Percentiles rank a stretch among this genome's conserved stretches.
These are phyloP conservation scores for Brenthis ino DNA, from an alignment of 2,888 invertebrate species.

Conservation along the genomic window DNA sequence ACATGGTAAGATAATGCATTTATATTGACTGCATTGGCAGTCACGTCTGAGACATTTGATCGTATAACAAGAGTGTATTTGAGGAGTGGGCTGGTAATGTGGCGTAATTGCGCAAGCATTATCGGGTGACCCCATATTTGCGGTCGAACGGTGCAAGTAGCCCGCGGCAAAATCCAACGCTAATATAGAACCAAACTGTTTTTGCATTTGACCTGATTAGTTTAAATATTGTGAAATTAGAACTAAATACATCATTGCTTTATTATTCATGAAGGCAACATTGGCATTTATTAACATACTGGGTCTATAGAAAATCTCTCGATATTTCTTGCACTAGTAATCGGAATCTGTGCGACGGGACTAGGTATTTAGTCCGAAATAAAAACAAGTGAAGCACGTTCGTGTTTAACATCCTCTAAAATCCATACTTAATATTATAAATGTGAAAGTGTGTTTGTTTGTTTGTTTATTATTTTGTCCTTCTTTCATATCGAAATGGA, in stretches of 20 bases:
- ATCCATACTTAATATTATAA: too few species aligned
- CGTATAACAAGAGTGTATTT: slow-evolving; percentile 70
- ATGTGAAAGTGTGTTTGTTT: too few species aligned
- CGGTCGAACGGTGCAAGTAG: slow-evolving; percentile 54
- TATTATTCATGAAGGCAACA: background rate
- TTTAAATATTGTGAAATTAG: slow-evolving; percentile 26
- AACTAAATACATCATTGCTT: background rate
- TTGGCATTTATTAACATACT: background rate
- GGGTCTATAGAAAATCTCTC: too few species aligned
- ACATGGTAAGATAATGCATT: slow-evolving; percentile 69
- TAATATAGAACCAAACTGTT: slow-evolving; percentile 24
- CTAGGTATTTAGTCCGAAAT: too few species aligned
- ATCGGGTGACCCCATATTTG: slow-evolving; percentile 79
- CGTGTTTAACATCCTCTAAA: too few species aligned
- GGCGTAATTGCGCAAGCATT: slow-evolving; percentile 76
- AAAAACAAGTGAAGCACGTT: too few species aligned
- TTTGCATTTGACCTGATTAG: slow-evolving; percentile 25
- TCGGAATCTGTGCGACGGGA: too few species aligned
- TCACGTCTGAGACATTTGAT: slow-evolving; percentile 79
- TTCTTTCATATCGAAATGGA: too few species aligned
- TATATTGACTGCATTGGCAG: slow-evolving; percentile 61
- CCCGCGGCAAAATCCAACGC: slow-evolving; percentile 33
- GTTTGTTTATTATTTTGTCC: too few species aligned
- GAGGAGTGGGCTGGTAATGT: slow-evolving; percentile 58
- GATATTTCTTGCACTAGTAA: too few species aligned